Base-by-base conservation (phyloP, 1,140 invertebrate genomes). In the Homalodisca vitripennis region DNA sequence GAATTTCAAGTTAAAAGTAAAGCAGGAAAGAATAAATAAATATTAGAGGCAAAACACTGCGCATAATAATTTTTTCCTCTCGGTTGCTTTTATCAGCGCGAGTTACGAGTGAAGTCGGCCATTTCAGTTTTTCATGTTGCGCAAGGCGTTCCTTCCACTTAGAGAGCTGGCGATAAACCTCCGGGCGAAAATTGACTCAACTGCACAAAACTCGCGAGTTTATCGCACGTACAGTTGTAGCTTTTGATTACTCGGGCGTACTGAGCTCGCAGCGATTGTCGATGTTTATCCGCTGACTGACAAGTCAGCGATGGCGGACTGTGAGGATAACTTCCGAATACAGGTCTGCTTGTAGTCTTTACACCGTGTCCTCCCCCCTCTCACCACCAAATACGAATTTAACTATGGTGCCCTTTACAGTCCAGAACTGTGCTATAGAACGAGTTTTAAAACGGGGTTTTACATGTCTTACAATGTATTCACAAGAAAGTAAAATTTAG, bases 1-100 rank as follows among this genome's bases (percentile, higher is more conserved):
- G 55, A 26, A 60, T 60, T 60, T 60, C 24, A 51, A 51, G 22
- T 14, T 20, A 20, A 51, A 51, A 20, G 48, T 14, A 20, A 51
- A 20, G 55, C 55, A 27, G 22, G 48, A 22, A 60, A 60, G 55
- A 60, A 60, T 60, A 60, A 60, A 60, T 60, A 51, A 51, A 51
- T 51, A 51, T 51, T 20, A 13, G 55, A 30, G 24, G 22, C 34
- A 24, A 27, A n/a, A 6, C 55, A 27, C 13, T 10, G 24, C 13
- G 55, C 55, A 60, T 27, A 60, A 29, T 60, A 60, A 60, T 60
- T 3, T 60, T 60, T 41, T 10, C 34, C 17, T n/a, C 48, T 20
- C n/a, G n/a, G n/a, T n/a, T n/a, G 48, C 3, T 22, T 51, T 51
- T n/a, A 51, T 51, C 48, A 51, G 14, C 14, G 24, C 3, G 55